phyloP scores from a whole-genome alignment of 2,888 invertebrate species.

The Tipula confusa region DNA sequence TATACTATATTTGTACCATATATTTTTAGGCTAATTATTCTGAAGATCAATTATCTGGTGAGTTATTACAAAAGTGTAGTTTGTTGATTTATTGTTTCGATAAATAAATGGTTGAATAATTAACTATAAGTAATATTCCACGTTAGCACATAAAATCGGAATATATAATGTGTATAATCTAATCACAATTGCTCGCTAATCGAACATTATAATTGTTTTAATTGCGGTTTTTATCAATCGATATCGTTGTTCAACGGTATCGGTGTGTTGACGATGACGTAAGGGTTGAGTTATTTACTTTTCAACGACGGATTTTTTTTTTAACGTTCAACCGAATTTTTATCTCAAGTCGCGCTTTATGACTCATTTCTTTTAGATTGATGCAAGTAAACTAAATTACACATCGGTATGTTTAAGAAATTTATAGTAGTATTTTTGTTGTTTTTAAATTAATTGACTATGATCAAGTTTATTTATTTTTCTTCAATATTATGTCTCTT shows the following conservation, averaged over 20 bases:
- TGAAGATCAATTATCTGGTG: conserved; percentile 89
- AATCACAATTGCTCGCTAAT: neutral
- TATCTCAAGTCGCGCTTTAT: neutral
- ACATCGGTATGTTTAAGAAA: neutral
- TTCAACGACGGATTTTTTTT: neutral
- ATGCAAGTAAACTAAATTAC: conserved; percentile 12
- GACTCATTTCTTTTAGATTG: neutral
- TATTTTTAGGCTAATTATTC: conserved; percentile 75
- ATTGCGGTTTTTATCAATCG: neutral
- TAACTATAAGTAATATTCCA: neutral
- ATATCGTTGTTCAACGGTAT: neutral
- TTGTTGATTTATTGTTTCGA: neutral
- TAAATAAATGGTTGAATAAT: conserved; percentile 29
- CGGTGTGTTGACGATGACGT: neutral
- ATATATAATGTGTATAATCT: conserved; percentile 31
- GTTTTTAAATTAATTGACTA: neutral
- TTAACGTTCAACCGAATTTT: neutral
- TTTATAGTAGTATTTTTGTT: neutral
- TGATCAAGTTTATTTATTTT: neutral
- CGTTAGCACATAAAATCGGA: neutral
- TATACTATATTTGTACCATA: too few species aligned
- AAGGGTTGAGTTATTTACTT: neutral
- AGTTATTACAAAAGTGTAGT: conserved; percentile 54
- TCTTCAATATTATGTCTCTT: neutral
- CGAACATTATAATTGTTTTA: neutral